phyloP scores from a whole-genome alignment of 2,797 vertebrate genomes.

The Sebastes steindachneri region DNA sequence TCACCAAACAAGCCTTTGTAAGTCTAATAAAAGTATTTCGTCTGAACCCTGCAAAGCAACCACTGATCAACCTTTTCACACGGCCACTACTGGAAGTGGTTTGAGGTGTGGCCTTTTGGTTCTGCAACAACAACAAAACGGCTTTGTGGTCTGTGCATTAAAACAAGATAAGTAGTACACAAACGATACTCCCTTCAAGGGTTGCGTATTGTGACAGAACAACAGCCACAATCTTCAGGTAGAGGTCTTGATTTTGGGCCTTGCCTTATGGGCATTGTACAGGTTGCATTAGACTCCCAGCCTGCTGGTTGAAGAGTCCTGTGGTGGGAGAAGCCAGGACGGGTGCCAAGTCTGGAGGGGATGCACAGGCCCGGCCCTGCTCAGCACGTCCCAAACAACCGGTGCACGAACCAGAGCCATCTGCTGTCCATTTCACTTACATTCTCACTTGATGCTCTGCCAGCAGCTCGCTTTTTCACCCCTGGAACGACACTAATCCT shows the following conservation, averaged over 20 bases:
- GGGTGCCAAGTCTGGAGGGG: conserved; percentile 66
- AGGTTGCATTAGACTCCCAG: conserved; percentile 47
- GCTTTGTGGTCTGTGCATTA: conserved; percentile 18
- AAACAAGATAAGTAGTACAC: neutral
- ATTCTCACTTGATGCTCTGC: conserved; percentile 67
- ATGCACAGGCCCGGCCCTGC: conserved; percentile 47
- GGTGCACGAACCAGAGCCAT: conserved; percentile 72
- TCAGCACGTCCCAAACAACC: conserved; percentile 63
- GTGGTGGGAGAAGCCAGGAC: conserved; percentile 41
- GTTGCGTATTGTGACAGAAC: neutral
- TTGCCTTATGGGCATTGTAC: conserved; percentile 8
- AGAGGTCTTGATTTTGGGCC: neutral
- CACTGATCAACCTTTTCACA: conserved; percentile 1
- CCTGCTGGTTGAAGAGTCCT: conserved; percentile 44
- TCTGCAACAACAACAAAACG: conserved; percentile 26
- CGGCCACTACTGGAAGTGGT: conserved; percentile 24
- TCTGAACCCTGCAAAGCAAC: neutral
- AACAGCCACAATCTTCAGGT: neutral
- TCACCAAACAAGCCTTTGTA: neutral
- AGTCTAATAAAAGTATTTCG: neutral
- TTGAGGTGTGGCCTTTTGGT: conserved; percentile 45
- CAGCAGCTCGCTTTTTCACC: conserved; percentile 51
- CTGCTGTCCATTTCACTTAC: conserved; percentile 75
- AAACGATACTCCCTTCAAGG: neutral
- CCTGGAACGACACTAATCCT: conserved; percentile 43